Base-by-base conservation (phyloP, 1,140 invertebrate species). In the Temnothorax curvispinosus region DNA sequence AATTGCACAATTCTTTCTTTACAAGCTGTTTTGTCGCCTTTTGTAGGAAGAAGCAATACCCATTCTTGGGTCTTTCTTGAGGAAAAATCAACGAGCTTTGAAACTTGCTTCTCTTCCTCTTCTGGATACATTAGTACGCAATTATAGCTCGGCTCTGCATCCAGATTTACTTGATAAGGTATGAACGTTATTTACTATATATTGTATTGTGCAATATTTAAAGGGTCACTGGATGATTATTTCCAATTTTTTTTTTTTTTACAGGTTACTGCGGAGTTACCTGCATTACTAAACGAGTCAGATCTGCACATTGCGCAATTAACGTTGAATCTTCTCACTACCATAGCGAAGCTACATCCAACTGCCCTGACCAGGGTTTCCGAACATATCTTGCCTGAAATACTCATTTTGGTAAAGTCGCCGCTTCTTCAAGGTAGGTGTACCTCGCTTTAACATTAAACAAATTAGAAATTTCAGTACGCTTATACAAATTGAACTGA, bases 251-350 rank as follows among this genome's bases (percentile, higher is more conserved):
- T 38, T 84, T 72, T 74, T 4, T 38, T 84, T 72, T 74, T 4
- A 5, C 41, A 95, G 94, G 96, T 98, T 44, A 96, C 98, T 87
- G 96, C 97, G 21, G 99, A 99, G 95, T 95, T 99, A 90, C 98
- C 98, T 56, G 97, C 98, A 56, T 95, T 99, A 35, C 96, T 99
- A 74, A 98, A 97, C 91, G 99, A 99, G 94, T 96, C 98, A 67
- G 99, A 99, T 96, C 96, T 99, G 52, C 99, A 99, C 95, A 99
- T 99, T 91, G 99, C 99, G 56, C 99, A 99, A 95, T 97, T 99
- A 90, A 98, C 97, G 54, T 96, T 98, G 64, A 97, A 97, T 41
- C 95, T 98, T 56, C 96, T 98, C 38, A 98, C 97, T 52, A 97
- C 97, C n/a, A 97, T 98, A 65, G 97, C 97, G 74, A 95, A 96